Base-by-base conservation (phyloP, 2,888 invertebrate genomes). In the Eupithecia inturbata region DNA sequence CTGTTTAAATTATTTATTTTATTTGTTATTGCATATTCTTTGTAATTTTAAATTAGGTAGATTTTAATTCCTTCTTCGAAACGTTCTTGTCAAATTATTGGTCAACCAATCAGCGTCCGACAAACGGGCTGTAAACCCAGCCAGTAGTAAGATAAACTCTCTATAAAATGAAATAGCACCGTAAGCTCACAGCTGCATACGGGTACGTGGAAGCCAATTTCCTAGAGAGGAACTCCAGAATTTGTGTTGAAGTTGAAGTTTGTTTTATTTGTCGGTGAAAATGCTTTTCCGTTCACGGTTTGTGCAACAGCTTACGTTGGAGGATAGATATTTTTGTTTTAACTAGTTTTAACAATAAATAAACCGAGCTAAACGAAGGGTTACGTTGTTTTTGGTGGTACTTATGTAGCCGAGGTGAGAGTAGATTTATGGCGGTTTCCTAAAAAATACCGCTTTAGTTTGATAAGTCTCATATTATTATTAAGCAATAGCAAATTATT, bases 121-220 rank as follows among this genome's bases (percentile, higher is more conserved):
- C 14, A 57, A 57, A 57, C 57, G 14, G 1, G 57, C 57, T 57
- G 4, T 26, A 57, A 26, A 12, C 39, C 26, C 49, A 14, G 22
- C 53, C 57, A 26, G 57, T 14, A 57, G 57, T 57, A 57, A 57
- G 57, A 26, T 57, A 57, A 57, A 57, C 22, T 26, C 57, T 53
- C 12, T 53, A 45, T 49, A 57, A 57, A 53, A 57, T 57, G 26
- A 57, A 57, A 26, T 26, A 57, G 57, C 49, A 3, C 57, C 57
- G 57, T 53, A 53, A 53, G 14, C 57, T 26, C 22, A 14, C 4
- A 12, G 26, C 22, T 57, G 57, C 57, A 57, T 57, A 14, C 26
- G 36, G 68, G 33, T 67, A 63, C 57, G 72, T 69, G 72, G 73
- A 75, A 79, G 74, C 79, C 79, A 77, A 79, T 79, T 75, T 77